Conservation (phyloP, 2,888 invertebrate species). For the Gortyna flavago region DNA sequence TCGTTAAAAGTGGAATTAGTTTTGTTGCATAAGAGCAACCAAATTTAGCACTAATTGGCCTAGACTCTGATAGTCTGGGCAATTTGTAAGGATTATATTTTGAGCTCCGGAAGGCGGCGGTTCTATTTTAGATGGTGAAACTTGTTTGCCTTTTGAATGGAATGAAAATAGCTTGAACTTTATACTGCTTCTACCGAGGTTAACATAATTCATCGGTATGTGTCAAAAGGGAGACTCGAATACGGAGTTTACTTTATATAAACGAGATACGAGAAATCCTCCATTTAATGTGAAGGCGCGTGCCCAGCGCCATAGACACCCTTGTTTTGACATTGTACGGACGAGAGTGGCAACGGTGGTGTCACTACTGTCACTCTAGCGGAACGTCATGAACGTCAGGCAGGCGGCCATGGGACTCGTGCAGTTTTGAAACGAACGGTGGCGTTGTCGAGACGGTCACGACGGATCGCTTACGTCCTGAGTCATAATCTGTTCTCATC, state of each 20-base stretch:
- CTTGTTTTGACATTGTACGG: no score
- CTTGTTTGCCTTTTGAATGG: neutral
- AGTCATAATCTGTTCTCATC: no score
- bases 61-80: slow-evolving; percentile 40
- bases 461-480: no score
- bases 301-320: no score
- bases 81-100: slow-evolving; percentile 60
- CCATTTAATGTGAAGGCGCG: no score
- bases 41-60: slow-evolving; percentile 52
- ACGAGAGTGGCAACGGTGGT: no score
- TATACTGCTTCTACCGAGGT: neutral
- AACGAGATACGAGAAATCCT: neutral
- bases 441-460: no score
- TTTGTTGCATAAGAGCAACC: slow-evolving; percentile 43
- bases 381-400: no score
- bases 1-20: slow-evolving; percentile 52
- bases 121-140: slow-evolving; percentile 10
- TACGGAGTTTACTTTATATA: neutral
- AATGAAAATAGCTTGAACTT: slow-evolving; percentile 15
- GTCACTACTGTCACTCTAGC: no score
- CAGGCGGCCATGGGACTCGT: no score
- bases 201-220: neutral
- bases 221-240: neutral
- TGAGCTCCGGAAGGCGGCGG: slow-evolving; percentile 1
- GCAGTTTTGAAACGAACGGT: no score